Base-by-base conservation (phyloP, 1,140 invertebrate species). In the Fopius arisanus region DNA sequence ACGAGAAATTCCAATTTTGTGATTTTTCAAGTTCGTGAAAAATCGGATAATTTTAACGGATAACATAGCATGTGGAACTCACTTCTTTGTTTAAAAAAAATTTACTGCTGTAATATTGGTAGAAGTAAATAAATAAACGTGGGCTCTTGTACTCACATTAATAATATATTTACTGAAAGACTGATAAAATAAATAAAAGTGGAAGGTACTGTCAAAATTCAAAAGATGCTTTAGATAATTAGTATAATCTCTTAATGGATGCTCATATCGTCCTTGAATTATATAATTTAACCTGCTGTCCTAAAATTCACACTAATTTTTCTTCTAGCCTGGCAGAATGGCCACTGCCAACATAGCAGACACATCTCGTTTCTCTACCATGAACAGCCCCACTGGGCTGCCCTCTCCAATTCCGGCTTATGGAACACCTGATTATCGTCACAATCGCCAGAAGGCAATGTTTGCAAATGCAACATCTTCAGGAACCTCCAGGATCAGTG, bases 1-100 rank as follows among this genome's bases (percentile, higher is more conserved):
- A n/a, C n/a, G n/a, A n/a, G n/a, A n/a, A 88, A 88, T 19, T 90
- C 88, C 71, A 89, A 88, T 70, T 81, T 90, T 33, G 90, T 90
- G 2, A 89, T 90, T 2, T 90, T 90, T 63, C 86, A 88, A 82
- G 84, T 86, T 26, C n/a, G 3, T 7, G 10, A 51, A n/a, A 51
- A 51, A 14, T 16, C 16, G 79, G 86, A 40, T 87, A 78, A 77
- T 80, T 89, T 63, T 86, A 88, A 31, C n/a, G n/a, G n/a, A n/a
- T n/a, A n/a, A n/a, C n/a, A n/a, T n/a, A n/a, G n/a, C n/a, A n/a
- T n/a, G n/a, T n/a, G n/a, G n/a, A n/a, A n/a, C n/a, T n/a, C n/a
- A n/a, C n/a, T n/a, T n/a, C n/a, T n/a, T n/a, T n/a, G n/a, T n/a
- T n/a, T n/a, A n/a, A n/a, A n/a, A n/a, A n/a, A n/a, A n/a, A n/a